A percentile compares a stretch with the other conserved stretches of the same genome.
Evolutionary conservation across 2,888 invertebrate species (phyloP).

Genomic region (Alloscopus bannaensis): DNA sequence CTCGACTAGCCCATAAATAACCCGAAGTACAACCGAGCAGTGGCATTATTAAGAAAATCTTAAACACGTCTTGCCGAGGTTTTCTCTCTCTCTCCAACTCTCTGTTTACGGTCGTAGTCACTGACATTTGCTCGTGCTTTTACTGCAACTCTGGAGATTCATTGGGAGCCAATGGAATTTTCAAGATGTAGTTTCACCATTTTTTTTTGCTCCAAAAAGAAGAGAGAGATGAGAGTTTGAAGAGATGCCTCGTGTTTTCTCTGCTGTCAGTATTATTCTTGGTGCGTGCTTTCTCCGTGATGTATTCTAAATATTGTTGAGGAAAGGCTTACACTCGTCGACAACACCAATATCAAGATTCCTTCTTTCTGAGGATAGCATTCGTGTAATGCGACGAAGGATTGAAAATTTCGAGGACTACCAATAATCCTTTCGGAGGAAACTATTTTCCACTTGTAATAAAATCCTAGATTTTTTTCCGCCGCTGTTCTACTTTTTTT

Average conservation of each 20-base stretch:
- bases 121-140: constrained; percentile 45
- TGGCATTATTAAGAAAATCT: constrained; percentile 73
- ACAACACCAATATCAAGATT: not conserved
- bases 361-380: no score
- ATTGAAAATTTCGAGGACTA: no score
- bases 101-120: constrained; percentile 37
- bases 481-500: no score
- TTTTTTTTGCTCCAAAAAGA: not conserved
- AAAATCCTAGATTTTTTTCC: no score
- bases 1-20: constrained; percentile 73
- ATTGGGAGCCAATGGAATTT: constrained; percentile 35
- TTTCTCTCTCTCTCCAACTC: constrained; percentile 58
- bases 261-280: not conserved
- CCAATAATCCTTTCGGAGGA: no score
- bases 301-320: not conserved
- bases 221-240: constrained; percentile 9
- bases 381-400: no score
- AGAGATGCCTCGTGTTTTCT: not conserved
- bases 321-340: not conserved
- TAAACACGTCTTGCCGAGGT: constrained; percentile 73
- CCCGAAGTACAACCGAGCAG: constrained; percentile 70
- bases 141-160: constrained; percentile 28
- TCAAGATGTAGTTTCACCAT: constrained; percentile 22
- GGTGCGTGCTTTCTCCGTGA: not conserved
- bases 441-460: no score